phyloP scores from a whole-genome alignment of 2,888 invertebrate genomes.

The Oasisia sp. region DNA sequence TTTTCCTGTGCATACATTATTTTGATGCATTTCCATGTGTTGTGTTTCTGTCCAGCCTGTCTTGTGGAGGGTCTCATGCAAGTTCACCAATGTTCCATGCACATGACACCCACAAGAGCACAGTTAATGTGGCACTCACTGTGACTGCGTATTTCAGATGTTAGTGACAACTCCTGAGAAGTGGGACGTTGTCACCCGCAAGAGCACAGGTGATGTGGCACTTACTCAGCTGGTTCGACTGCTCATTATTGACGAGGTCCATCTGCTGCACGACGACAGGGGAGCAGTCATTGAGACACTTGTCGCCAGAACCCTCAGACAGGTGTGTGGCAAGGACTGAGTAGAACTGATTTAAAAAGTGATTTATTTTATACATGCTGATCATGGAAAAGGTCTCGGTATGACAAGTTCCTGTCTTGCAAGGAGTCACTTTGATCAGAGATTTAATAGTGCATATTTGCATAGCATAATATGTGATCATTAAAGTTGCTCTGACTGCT shows the following conservation, averaged over 20 bases:
- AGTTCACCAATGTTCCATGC: slow-evolving; percentile 74
- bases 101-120: slow-evolving; percentile 91
- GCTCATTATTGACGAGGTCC: slow-evolving; percentile 93
- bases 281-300: slow-evolving; percentile 97
- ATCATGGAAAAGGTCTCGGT: no score
- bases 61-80: no score
- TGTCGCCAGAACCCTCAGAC: slow-evolving; percentile 92
- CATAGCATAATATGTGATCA: no score
- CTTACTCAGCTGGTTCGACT: slow-evolving; percentile 90
- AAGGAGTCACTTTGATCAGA: no score
- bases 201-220: slow-evolving; percentile 69
- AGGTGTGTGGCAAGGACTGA: slow-evolving; percentile 67
- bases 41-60: no score
- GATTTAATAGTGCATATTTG: no score
- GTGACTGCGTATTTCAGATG: slow-evolving; percentile 71
- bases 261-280: slow-evolving; percentile 94
- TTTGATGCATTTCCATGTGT: no score
- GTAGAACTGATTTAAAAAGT: not conserved
- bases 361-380: no score
- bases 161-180: slow-evolving; percentile 99
- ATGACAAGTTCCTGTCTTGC: no score
- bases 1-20: no score
- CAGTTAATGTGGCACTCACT: slow-evolving; percentile 72
- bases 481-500: no score
- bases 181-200: slow-evolving; percentile 99